Percentiles rank a stretch among this genome's conserved stretches.
Evolutionary conservation across 1,140 invertebrate genomes (phyloP).

Genomic region (Ganaspis sp.): DNA sequence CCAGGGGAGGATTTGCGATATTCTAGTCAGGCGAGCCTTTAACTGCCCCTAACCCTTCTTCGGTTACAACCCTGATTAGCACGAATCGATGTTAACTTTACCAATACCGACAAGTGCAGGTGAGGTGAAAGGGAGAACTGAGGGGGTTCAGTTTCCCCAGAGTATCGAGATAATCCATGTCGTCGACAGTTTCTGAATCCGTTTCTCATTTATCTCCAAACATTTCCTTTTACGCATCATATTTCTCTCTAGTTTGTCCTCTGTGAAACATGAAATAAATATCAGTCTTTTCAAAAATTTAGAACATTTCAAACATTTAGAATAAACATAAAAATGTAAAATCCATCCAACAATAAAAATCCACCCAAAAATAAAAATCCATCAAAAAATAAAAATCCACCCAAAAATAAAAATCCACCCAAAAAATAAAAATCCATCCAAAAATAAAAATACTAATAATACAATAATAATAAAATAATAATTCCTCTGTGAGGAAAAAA

Average conservation of each 20-base stretch:
- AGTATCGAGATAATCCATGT: conserved; percentile 6
- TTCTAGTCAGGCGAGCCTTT: conserved; percentile 10
- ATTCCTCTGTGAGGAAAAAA: too few species aligned
- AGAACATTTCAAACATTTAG: too few species aligned
- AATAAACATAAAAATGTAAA: too few species aligned
- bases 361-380: too few species aligned
- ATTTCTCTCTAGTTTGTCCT: background rate
- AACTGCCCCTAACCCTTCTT: conserved; percentile 19
- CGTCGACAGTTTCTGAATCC: background rate
- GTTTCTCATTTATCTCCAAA: background rate
- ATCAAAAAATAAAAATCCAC: too few species aligned
- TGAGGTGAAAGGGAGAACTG: background rate
- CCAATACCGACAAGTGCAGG: background rate
- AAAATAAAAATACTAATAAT: too few species aligned
- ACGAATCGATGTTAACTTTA: conserved; percentile 23
- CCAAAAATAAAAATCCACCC: too few species aligned
- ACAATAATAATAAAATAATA: too few species aligned
- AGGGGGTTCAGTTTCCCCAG: background rate
- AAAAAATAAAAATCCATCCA: too few species aligned
- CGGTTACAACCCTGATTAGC: conserved; percentile 28
- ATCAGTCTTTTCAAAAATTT: too few species aligned
- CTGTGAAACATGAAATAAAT: background rate
- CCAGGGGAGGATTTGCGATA: conserved; percentile 12
- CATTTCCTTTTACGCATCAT: background rate
- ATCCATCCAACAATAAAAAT: too few species aligned